Base-by-base conservation (phyloP, 2,113 vertebrate species). In the Cheilinus undulatus region DNA sequence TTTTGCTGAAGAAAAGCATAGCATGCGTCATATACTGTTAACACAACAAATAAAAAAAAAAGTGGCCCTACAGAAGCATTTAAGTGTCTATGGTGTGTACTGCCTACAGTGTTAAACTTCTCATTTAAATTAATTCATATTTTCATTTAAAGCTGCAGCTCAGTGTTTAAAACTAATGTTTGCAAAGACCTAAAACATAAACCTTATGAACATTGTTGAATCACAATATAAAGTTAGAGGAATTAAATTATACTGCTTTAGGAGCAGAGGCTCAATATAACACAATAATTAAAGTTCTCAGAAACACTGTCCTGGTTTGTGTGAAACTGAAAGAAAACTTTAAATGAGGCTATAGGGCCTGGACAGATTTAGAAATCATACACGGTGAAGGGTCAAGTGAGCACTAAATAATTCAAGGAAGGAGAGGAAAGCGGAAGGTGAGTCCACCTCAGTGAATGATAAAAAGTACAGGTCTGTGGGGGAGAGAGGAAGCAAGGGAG, bases 341-440 rank as follows among this genome's bases (percentile, higher is more conserved):
- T 27, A 36, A 26, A 7, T 4, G 49, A 64, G 6, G 60, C 26
- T 7, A 22, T 17, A 5, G 15, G 14, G 40, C 43, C 40, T 78
- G 32, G 12, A 19, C 38, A 46, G 60, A 60, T 61, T 51, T 60
- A 62, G 42, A 53, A 78, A 63, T 71, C n/a, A 22, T 51, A 23
- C n/a, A 20, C 32, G 10, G 59, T 52, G 48, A 67, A 53, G 49
- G 78, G 72, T 78, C 73, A 69, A 71, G 73, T 66, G 13, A 56
- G 61, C 23, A 46, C 82, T 70, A 64, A 70, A 76, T 78, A 78
- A 81, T 67, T 76, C 22, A 83, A 61, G 45, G n/a, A n/a, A n/a
- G n/a, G n/a, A n/a, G n/a, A n/a, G n/a, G n/a, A n/a, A n/a, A n/a
- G n/a, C n/a, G n/a, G n/a, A n/a, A n/a, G n/a, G n/a, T n/a, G 51